Base-by-base conservation (phyloP, 2,888 invertebrate genomes). In the Zele albiditarsus region DNA sequence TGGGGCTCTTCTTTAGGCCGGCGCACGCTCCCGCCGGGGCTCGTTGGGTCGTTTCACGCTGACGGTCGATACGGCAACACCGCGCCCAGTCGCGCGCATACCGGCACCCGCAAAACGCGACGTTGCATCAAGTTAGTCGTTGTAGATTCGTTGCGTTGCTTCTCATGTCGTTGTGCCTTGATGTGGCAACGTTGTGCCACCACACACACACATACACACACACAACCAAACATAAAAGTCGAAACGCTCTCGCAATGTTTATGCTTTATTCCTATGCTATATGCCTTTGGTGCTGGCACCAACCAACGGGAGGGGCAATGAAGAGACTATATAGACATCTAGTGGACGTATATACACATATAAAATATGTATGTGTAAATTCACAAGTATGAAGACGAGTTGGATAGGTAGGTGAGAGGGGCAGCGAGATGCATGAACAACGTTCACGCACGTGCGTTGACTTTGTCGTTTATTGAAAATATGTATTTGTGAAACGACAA, bases 51-150 rank as follows among this genome's bases (percentile, higher is more conserved):
- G 28, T 62, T 31, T 28, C 28, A 28, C 79, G 82, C 20, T 23
- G n/a, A 20, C 85, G 88, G 87, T 87, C 89, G 88, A 88, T 88
- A 89, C 87, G 88, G 87, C 88, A 87, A 88, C 89, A 84, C 81
- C 84, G 88, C 87, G 84, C 86, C 84, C 85, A 80, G 80, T 80
- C 82, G 73, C 80, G 73, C 79, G 78, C 82, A 85, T 84, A 83
- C 86, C 84, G 83, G 83, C 80, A 81, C 78, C 79, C 78, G 73
- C 77, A 78, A 63, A 70, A 71, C 42, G 71, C 70, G 74, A 74
- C 71, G 60, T 73, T 67, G 73, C 71, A 63, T 58, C 63, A 28
- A 58, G 58, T 46, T 46, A 76, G 74, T 60, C 76, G 77, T 77
- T 57, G 71, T 49, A 66, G 73, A 74, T 10, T 10, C 53, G 20